Evolutionary conservation across 2,113 vertebrate species (phyloP), one percentile per base, ranked within the genome.

Genomic region (Orthochromis malagaraziensis): DNA sequence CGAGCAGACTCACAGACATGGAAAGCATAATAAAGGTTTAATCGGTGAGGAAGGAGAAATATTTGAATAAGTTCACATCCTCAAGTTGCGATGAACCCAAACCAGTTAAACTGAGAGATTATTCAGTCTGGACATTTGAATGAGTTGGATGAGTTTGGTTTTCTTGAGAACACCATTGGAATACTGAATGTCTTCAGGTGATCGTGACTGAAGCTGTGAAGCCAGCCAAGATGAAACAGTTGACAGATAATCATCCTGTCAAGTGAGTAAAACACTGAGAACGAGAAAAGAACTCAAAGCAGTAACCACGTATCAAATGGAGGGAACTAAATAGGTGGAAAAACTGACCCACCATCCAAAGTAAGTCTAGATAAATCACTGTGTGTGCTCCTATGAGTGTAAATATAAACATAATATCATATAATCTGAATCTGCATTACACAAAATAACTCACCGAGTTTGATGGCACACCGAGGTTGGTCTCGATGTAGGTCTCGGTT

Each of bases 401-500:
- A 21, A 26, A 16, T 3, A 42, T 83, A 55, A 16, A 42, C 83
- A 79, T 14, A 86, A 51, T 75, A 47, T 68, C 63, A 21, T 38
- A 68, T 38, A 38, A 68, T 68, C 45, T 19, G 16, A 49, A 77
- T 49, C 6, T 79, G 31, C n/a, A 54, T 55, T 12, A 14, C 38
- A 75, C 9, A 75, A 73, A 40, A 29, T 11, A 42, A 84, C 98
- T 98, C 96, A 99, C 99, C 94, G 99, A 99, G 95, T 97, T 98
- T 17, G 98, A 97, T 7, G 97, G 97, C 92, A 97, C 94, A 17
- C 98, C 97, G 88, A 99, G 95, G 89, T 96, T 98, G 3, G 97
- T 98, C 92, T 99, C 99, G 7, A 98, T 98, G 92, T 99, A 99
- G 1, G 98, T 98, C 96, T 99, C 98, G 0, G 98, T 99, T 96